Base-by-base conservation (phyloP, 1,140 invertebrate genomes). In the Saccostrea glomerata region DNA sequence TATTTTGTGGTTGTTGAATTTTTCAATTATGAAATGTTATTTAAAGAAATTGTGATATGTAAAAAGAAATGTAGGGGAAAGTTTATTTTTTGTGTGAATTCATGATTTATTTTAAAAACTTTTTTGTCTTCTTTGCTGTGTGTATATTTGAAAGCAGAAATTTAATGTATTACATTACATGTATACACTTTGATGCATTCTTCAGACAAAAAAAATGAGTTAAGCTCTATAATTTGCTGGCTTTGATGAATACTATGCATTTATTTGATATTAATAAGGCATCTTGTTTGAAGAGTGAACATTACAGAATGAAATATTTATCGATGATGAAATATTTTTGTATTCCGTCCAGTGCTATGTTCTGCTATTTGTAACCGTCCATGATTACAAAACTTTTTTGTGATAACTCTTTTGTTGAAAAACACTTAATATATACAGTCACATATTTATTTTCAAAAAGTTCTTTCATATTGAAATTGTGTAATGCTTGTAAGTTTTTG, bases 321-420 rank as follows among this genome's bases (percentile, higher is more conserved):
- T 47, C 6, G 47, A 47, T 47, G 47, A 47, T 47, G 47, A 47
- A 47, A 47, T 47, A 63, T 30, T 15, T 15, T 30, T 30, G 23
- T 12, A 77, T 36, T 77, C 70, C 70, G 70, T 36, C 70, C 70
- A 66, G 20, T 77, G 23, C 30, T 77, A 36, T 20, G 17, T 17
- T 60, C 13, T 60, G 20, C 13, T 60, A 60, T 13, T 4, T n/a
- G 23, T 30, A 4, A 15, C 25, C 25, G 9, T 77, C 70, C 70
- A 63, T 20, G 58, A 63, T 63, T 20, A 63, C 70, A 77, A 36
- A 30, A 77, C 60, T 30, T 23, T 25, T 4, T 77, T 77, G 70
- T 77, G 70, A 77, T 77, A 30, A 36, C 30, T 15, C 30, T 77
- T 77, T 77, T 77, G 70, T 77, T 77, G 58, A 63, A 63, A 63